Evolutionary conservation across 2,888 invertebrate genomes (phyloP), one percentile per base, ranked within the genome.

Genomic region (Hypselothyrea guttata): DNA sequence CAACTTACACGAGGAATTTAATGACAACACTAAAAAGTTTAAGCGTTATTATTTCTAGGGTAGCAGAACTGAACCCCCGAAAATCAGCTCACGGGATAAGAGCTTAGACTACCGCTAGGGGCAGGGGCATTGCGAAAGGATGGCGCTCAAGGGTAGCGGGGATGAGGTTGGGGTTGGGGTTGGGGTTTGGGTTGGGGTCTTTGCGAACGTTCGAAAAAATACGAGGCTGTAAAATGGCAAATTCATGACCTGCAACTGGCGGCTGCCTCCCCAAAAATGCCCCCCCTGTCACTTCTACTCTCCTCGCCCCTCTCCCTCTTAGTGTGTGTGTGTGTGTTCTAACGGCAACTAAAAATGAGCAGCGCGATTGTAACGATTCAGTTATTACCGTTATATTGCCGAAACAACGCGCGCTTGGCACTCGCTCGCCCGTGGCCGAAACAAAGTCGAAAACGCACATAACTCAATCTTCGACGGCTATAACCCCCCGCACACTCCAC

Each of bases 1-100:
- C 73, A 82, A 86, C 87, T 86, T 87, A 88, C 87, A 89, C 88
- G 87, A 88, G 82, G 89, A 88, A 88, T 88, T 89, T 89, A 89
- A 89, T 89, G 89, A 89, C 89, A 89, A 89, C 87, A 89, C 89
- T 89, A 89, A 89, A 89, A 89, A 89, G 89, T 89, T 89, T 89
- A 89, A 89, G 87, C 89, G 88, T 88, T 89, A 88, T 89, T 89
- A 89, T 89, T 89, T 87, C 87, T 89, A 88, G 89, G 88, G 87
- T 87, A 86, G 84, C 58, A 63, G 34, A 54, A 54, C 28, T 22
- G 22, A 22, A 22, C 22, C 22, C 52, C 52, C 58, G 54, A 65
- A 84, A 77, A 84, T 77, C 77, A 74, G 83, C 83, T 77, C 67
- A 59, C 53, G 65, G 76, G 71, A 84, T 84, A 84, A 82, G 64